Percentiles rank a stretch among this genome's conserved stretches.
Conservation (phyloP, 2,113 vertebrate genomes). For the Ranitomeya imitator region DNA sequence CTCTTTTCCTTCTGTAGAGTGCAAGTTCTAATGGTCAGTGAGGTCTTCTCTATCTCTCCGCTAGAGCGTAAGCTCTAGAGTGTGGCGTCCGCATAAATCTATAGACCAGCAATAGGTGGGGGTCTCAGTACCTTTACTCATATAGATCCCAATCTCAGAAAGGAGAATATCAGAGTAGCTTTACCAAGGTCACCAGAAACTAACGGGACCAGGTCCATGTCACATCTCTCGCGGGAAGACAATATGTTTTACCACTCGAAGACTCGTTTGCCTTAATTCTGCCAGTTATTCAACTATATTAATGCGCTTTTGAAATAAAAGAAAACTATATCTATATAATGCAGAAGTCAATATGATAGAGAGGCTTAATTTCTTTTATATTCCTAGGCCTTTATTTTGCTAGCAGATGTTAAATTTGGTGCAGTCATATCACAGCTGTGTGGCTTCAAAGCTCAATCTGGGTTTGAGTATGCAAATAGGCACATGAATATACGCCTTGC, state of each 20-base stretch:
- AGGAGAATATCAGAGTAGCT: not conserved
- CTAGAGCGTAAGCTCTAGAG: no score
- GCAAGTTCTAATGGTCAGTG: no score
- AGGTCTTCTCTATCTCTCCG: no score
- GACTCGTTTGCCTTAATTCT: not conserved
- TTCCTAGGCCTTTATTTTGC: constrained; percentile 52
- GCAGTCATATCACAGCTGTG: constrained; percentile 58
- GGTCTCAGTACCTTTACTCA: not conserved
- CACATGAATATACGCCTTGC: constrained; percentile 53
- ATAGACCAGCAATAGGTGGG: no score
- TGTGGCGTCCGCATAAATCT: no score
- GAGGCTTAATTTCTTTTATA: constrained; percentile 56
- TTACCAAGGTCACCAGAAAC: not conserved
- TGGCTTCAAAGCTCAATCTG: constrained; percentile 57
- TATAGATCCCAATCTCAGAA: not conserved
- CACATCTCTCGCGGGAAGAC: not conserved
- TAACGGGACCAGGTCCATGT: not conserved
- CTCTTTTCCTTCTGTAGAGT: no score
- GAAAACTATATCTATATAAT: constrained; percentile 45
- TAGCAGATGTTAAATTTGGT: constrained; percentile 59
- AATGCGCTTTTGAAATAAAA: constrained; percentile 13
- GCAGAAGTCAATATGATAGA: constrained; percentile 45
- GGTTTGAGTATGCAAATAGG: constrained; percentile 57
- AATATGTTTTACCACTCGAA: not conserved
- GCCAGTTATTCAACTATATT: constrained; percentile 18